phyloP scores from a whole-genome alignment of 92 coral and sea anemone species.

The Bergia sp. region DNA sequence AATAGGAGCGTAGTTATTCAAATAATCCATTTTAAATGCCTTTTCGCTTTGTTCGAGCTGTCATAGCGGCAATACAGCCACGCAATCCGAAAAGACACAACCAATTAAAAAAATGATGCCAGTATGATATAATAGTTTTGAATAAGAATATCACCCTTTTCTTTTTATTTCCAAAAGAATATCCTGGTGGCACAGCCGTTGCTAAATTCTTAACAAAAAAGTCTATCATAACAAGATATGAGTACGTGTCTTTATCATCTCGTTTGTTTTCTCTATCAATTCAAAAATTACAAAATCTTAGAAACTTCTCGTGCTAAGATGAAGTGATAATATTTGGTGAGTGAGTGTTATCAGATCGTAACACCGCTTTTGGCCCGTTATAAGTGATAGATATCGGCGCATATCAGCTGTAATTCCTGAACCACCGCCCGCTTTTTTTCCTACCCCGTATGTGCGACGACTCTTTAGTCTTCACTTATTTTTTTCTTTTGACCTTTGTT shows the following conservation, averaged over 20 bases:
- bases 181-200: neutral
- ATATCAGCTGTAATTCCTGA: neutral
- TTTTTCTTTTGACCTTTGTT: too few species aligned
- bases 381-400: neutral
- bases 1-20: constrained; percentile 5
- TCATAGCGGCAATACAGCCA: constrained; percentile 18
- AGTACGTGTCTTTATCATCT: neutral
- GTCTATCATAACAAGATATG: neutral
- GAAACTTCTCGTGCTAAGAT: constrained; percentile 17
- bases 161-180: neutral
- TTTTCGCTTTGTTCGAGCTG: constrained; percentile 25
- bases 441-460: neutral
- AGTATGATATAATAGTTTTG: neutral
- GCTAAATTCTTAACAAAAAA: neutral
- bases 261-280: neutral
- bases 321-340: neutral
- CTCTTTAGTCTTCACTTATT: too few species aligned
- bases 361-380: constrained; percentile 14
- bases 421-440: neutral
- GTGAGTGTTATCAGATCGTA: neutral
- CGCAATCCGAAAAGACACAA: constrained; percentile 8
- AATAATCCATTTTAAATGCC: constrained; percentile 1
- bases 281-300: neutral
- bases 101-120: neutral
- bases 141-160: neutral